These are phyloP conservation scores for Hemibagrus guttatus DNA, from an alignment of 2,797 vertebrate species.

Conservation along the genomic window DNA sequence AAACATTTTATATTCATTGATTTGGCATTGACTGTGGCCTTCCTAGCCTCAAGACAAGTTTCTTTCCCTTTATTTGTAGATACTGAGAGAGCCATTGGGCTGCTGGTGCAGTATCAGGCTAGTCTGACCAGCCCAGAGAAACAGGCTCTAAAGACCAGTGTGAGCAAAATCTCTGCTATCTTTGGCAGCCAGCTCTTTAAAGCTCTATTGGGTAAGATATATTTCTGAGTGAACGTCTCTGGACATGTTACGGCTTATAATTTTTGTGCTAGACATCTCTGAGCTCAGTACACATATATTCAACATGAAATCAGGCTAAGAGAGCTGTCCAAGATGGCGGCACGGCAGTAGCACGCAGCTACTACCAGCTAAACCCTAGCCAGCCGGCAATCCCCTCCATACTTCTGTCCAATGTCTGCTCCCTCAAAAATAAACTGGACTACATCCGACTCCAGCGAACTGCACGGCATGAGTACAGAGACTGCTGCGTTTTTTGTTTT, in stretches of 20 bases:
- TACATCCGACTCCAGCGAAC: no score
- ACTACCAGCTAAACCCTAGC: no score
- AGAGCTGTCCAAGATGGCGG: no score
- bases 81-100: constrained; percentile 82
- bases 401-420: no score
- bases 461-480: no score
- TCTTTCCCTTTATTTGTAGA: constrained; percentile 68
- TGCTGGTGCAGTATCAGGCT: constrained; percentile 84
- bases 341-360: no score
- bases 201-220: constrained; percentile 79
- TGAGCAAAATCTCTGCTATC: constrained; percentile 80
- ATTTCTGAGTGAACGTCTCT: constrained; percentile 34
- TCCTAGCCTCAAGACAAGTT: background rate
- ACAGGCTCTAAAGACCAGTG: constrained; percentile 80
- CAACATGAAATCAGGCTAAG: no score
- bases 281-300: background rate
- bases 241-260: constrained; percentile 34
- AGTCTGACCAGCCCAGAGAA: constrained; percentile 82
- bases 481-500: no score
- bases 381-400: no score
- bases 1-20: no score
- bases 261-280: background rate
- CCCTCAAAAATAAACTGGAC: no score
- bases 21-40: no score
- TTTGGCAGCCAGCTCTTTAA: constrained; percentile 81